Conservation (phyloP, 2,113 vertebrate species). For the Cyanistes caeruleus region DNA sequence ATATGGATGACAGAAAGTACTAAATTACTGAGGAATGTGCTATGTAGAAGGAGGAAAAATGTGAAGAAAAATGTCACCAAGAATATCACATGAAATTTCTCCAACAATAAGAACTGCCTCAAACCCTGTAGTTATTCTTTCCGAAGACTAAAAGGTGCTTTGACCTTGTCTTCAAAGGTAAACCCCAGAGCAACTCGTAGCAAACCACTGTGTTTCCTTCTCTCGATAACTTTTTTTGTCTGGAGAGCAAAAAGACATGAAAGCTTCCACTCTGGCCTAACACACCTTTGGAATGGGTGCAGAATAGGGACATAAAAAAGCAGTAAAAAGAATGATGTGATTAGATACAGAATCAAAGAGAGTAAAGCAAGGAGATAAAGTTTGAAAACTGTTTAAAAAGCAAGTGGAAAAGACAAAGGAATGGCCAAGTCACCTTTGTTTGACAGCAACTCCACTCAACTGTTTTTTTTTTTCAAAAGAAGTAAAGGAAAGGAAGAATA, state of each 20-base stretch:
- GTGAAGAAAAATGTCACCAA: neutral
- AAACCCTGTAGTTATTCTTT: neutral
- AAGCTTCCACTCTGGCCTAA: neutral
- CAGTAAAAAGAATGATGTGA: neutral
- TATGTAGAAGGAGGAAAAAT: neutral
- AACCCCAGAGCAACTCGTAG: neutral
- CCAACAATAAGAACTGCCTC: neutral
- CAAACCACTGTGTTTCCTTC: neutral
- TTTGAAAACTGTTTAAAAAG: neutral
- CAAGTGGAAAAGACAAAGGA: neutral
- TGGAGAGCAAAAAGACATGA: neutral
- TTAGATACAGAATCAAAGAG: neutral
- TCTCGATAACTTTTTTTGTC: neutral
- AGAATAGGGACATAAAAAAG: neutral
- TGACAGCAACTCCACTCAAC: neutral
- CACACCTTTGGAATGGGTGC: neutral
- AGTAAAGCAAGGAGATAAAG: neutral
- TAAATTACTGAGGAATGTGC: neutral
- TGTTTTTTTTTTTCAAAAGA: neutral
- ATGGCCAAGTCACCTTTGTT: neutral
- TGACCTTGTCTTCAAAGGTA: constrained; percentile 24
- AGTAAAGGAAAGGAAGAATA: neutral
- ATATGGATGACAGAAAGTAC: neutral
- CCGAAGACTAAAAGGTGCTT: neutral
- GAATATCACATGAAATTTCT: neutral